These are phyloP conservation scores for Drosophila monieri DNA, from an alignment of 2,888 invertebrate genomes.

Conservation along the genomic window DNA sequence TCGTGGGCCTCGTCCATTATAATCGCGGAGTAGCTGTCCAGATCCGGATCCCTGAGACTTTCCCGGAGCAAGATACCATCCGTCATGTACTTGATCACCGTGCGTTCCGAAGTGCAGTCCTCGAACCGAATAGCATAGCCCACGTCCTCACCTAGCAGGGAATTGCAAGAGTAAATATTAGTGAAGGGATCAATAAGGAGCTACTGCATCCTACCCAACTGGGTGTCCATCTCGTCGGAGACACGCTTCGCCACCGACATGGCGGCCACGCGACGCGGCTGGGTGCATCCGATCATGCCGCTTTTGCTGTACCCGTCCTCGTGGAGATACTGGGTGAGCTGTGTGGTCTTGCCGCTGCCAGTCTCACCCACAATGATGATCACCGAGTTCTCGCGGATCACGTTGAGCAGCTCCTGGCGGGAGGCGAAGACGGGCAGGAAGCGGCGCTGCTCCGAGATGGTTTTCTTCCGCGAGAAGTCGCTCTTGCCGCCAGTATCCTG, in stretches of 20 bases:
- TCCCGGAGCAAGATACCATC: slow-evolving; percentile 99
- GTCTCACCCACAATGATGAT: slow-evolving; percentile 94
- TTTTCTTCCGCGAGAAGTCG: slow-evolving; percentile 94
- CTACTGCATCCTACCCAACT: slow-evolving; percentile 86
- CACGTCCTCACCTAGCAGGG: slow-evolving; percentile 90
- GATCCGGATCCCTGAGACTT: slow-evolving; percentile 96
- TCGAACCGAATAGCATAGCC: slow-evolving; percentile 99
- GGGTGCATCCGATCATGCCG: slow-evolving; percentile 99
- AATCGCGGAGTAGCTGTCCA: slow-evolving; percentile 98
- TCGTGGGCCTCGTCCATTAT: slow-evolving; percentile 99
- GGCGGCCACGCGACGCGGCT: slow-evolving; percentile 98
- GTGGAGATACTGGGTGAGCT: slow-evolving; percentile 97
- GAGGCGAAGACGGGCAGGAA: slow-evolving; percentile 98
- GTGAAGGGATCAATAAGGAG: rapidly evolving
- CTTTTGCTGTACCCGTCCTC: slow-evolving; percentile 97
- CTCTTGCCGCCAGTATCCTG: slow-evolving; percentile 87
- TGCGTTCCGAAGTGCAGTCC: slow-evolving; percentile 97
- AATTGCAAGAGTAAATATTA: background rate
- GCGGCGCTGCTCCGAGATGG: slow-evolving; percentile 93
- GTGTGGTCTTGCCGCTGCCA: slow-evolving; percentile 93
- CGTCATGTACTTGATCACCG: slow-evolving; percentile 99
- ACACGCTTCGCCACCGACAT: slow-evolving; percentile 99
- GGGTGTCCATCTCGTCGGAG: slow-evolving; percentile 97
- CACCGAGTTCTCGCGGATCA: slow-evolving; percentile 96
- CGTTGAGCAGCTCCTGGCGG: slow-evolving; percentile 94